Evolutionary conservation across 2,113 vertebrate species (phyloP).

Genomic region (pig (Sus scrofa)): T2T-Sscrofa CM000812.6:220015501-220016000

Average conservation of each 20-base stretch:
- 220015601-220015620: neutral
- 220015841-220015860: neutral
- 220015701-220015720: neutral
- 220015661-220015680: neutral
- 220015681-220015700: neutral
- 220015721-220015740: neutral
- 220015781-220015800: neutral
- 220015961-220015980: neutral
- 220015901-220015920: neutral
- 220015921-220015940: neutral
- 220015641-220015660: no score
- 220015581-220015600: neutral
- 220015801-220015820: neutral
- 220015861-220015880: neutral
- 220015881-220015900: neutral
- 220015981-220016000: neutral
- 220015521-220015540: neutral
- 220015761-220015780: accelerated
- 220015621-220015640: neutral
- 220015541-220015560: neutral
- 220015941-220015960: neutral
- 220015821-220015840: neutral
- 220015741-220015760: neutral
- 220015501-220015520: constrained; percentile 13
- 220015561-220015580: neutral